Evolutionary conservation across 1,140 invertebrate genomes (phyloP).

Genomic region (Bombyx mandarina): DNA sequence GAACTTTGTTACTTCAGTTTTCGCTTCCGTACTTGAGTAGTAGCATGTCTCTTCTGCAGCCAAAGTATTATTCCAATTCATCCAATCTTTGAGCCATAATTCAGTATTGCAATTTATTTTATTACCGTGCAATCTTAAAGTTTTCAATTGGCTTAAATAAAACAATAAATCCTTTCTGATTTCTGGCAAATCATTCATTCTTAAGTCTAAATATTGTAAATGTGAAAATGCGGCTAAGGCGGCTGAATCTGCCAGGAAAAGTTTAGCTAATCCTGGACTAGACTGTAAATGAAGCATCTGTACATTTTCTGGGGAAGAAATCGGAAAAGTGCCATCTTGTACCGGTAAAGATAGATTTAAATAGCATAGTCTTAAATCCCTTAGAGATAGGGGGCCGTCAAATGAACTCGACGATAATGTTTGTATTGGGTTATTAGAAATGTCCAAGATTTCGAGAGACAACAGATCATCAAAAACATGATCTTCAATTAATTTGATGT

Average conservation of each 20-base stretch:
- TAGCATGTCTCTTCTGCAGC: slow-evolving; percentile 62
- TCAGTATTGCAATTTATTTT: slow-evolving; percentile 76
- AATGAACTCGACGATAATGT: slow-evolving; percentile 77
- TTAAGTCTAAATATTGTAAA: slow-evolving; percentile 79
- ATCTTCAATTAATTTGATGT: slow-evolving; percentile 76
- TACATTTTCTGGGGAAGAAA: slow-evolving; percentile 78
- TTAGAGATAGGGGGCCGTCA: slow-evolving; percentile 75
- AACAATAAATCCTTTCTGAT: slow-evolving; percentile 76
- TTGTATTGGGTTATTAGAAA: slow-evolving; percentile 84
- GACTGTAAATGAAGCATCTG: slow-evolving; percentile 80
- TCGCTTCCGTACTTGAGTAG: slow-evolving; percentile 52
- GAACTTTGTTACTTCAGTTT: slow-evolving; percentile 54
- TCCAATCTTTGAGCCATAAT: slow-evolving; percentile 77
- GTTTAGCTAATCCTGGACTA: slow-evolving; percentile 79
- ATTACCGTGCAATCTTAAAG: slow-evolving; percentile 74
- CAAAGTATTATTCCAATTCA: slow-evolving; percentile 70
- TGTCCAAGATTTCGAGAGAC: slow-evolving; percentile 78
- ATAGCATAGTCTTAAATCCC: slow-evolving; percentile 77
- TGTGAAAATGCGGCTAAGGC: slow-evolving; percentile 78
- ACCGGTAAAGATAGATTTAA: slow-evolving; percentile 74
- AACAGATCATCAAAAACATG: slow-evolving; percentile 77
- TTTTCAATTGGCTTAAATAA: slow-evolving; percentile 78
- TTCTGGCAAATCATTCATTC: slow-evolving; percentile 73
- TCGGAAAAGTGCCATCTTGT: slow-evolving; percentile 77
- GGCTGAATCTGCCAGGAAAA: slow-evolving; percentile 78